Evolutionary conservation across 2,888 invertebrate genomes (phyloP).

Genomic region (Idaea dimidiata): DNA sequence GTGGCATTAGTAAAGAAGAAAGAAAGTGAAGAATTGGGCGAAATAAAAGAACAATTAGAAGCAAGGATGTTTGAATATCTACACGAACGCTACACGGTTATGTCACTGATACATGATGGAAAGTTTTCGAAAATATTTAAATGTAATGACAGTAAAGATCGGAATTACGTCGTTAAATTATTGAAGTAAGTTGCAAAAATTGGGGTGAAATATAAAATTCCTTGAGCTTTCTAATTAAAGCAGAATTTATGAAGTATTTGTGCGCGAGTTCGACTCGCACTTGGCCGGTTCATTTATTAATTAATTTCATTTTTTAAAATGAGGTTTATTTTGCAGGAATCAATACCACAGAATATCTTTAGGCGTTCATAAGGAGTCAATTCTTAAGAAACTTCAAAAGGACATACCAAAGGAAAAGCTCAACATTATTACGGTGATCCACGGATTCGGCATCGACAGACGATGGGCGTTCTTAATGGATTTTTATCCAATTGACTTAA

Average conservation of each 20-base stretch:
- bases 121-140: conserved; percentile 46
- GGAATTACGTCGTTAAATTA: conserved; percentile 43
- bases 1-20: background rate
- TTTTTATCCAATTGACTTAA: conserved; percentile 51
- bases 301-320: conserved; percentile 1
- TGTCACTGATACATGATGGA: conserved; percentile 38
- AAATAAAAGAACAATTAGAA: background rate
- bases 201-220: background rate
- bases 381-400: conserved; percentile 39
- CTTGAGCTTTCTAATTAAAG: background rate
- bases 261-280: too few species aligned
- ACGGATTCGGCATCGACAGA: conserved; percentile 32
- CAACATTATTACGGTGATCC: conserved; percentile 34
- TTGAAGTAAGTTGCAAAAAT: conserved; percentile 38
- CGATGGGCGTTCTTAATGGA: conserved; percentile 51
- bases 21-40: background rate
- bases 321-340: conserved; percentile 21
- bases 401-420: conserved; percentile 36
- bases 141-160: conserved; percentile 32
- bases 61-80: conserved; percentile 27
- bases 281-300: too few species aligned
- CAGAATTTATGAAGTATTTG: too few species aligned
- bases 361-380: conserved; percentile 29
- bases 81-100: conserved; percentile 28
- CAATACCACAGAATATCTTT: background rate